Percentiles rank a stretch among this genome's conserved stretches.
These are phyloP conservation scores for Tetheella fluctuosa DNA, from an alignment of 2,888 invertebrate genomes.

Conservation along the genomic window DNA sequence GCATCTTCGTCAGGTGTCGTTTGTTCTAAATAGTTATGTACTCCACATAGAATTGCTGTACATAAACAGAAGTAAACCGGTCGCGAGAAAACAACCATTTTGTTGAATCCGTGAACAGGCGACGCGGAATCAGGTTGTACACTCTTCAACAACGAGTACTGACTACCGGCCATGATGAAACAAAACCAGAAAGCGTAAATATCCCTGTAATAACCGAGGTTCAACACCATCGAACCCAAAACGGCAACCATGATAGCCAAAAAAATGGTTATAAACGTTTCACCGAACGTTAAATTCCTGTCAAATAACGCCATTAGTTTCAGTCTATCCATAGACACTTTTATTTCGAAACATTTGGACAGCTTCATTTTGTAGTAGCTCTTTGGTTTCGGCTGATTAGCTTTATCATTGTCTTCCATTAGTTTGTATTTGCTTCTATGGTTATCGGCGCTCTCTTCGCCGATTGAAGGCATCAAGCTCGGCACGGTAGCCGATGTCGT, in stretches of 20 bases:
- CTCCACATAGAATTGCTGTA: slow-evolving; percentile 81
- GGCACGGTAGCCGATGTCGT: slow-evolving; percentile 64
- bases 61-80: slow-evolving; percentile 97
- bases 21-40: slow-evolving; percentile 70
- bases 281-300: slow-evolving; percentile 92
- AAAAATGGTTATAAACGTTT: slow-evolving; percentile 91
- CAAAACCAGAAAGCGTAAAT: slow-evolving; percentile 97
- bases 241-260: slow-evolving; percentile 94
- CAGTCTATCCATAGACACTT: slow-evolving; percentile 96
- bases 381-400: slow-evolving; percentile 81
- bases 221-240: slow-evolving; percentile 92
- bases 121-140: slow-evolving; percentile 99
- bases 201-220: slow-evolving; percentile 94
- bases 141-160: slow-evolving; percentile 98
- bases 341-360: slow-evolving; percentile 86
- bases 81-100: slow-evolving; percentile 96
- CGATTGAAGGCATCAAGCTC: slow-evolving; percentile 79
- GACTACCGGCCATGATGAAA: slow-evolving; percentile 98
- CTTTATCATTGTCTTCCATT: slow-evolving; percentile 81
- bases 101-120: slow-evolving; percentile 98
- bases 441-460: slow-evolving; percentile 83
- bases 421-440: slow-evolving; percentile 84
- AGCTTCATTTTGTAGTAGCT: slow-evolving; percentile 91
- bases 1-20: slow-evolving; percentile 46
- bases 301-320: slow-evolving; percentile 96